Evolutionary conservation across 2,113 vertebrate genomes (phyloP).

Genomic region (Hirundichthys speculiger): DNA sequence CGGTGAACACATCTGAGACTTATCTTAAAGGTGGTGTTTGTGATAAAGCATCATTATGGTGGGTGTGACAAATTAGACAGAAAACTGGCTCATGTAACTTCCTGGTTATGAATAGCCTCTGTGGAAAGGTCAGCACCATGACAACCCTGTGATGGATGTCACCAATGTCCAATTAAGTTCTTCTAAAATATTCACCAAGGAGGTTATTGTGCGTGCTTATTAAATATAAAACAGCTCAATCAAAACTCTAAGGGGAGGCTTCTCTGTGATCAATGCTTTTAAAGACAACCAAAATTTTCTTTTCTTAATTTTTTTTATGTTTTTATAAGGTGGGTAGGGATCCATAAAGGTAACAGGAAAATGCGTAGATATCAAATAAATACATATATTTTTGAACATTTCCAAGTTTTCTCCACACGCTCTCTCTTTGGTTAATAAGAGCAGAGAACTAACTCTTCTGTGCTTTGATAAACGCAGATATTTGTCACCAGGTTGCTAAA

Average conservation of each 20-base stretch:
- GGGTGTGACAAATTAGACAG: constrained; percentile 74
- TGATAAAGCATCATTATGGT: constrained; percentile 53
- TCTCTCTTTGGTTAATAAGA: constrained; percentile 61
- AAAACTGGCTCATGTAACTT: constrained; percentile 78
- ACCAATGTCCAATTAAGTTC: constrained; percentile 84
- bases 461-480: constrained; percentile 73
- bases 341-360: too few relatives aligned
- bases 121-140: constrained; percentile 84
- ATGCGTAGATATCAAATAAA: not conserved
- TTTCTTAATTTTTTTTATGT: too few relatives aligned
- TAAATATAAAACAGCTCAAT: constrained; percentile 84
- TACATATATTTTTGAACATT: constrained; percentile 54
- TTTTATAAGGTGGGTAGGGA: too few relatives aligned
- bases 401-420: constrained; percentile 37
- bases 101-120: constrained; percentile 84
- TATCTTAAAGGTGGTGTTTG: constrained; percentile 37
- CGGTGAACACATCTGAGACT: constrained; percentile 14
- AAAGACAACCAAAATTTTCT: too few relatives aligned
- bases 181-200: constrained; percentile 76
- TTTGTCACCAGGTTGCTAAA: constrained; percentile 65
- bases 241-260: constrained; percentile 75
- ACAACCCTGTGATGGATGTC: constrained; percentile 85
- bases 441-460: constrained; percentile 52
- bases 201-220: constrained; percentile 80
- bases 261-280: constrained; percentile 38